Base-by-base conservation (phyloP, 2,113 vertebrate genomes). In the Chitala chitala region DNA sequence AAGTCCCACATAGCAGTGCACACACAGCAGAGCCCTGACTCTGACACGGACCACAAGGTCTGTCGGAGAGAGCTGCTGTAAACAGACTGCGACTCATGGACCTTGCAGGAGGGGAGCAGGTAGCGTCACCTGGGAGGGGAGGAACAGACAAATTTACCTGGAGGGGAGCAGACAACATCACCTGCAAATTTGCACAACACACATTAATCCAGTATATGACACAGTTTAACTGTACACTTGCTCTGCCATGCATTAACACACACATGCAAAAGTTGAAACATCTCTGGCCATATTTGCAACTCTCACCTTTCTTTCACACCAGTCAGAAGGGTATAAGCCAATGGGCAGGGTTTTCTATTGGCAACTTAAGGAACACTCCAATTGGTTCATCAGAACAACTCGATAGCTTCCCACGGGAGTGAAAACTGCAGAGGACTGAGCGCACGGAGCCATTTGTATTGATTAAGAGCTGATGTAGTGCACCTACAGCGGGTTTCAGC, bases 391-490 rank as follows among this genome's bases (percentile, higher is more conserved):
- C 40, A 61, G 58, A 15, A n/a, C 1, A 31, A 12, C n/a, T 71
- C n/a, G n/a, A n/a, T n/a, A n/a, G n/a, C n/a, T n/a, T n/a, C n/a
- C 33, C 36, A 5, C 22, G 48, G 54, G 20, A 68, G 29, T 68
- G 42, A 71, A 42, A 71, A 56, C 10, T 36, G 12, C 8, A 22
- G 38, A n/a, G 22, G 42, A 40, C 10, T 29, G 2, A 46, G 59
- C 46, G 13, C 9, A 22, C 48, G 22, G 17, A 59, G 44, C 68
- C 53, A 46, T 80, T 77, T 81, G 59, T 76, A 42, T 65, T 73
- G 78, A 76, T 73, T 73, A 55, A 55, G 40, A 53, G 73, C 50
- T 56, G 71, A 77, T 75, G 68, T 75, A 33, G 38, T 36, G 61
- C 29, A 44, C 40, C 31, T 63, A 36, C 66, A 63, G 73, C 69